These are phyloP conservation scores for Drosophila lowei DNA, from an alignment of 1,140 invertebrate genomes.

Conservation along the genomic window DNA sequence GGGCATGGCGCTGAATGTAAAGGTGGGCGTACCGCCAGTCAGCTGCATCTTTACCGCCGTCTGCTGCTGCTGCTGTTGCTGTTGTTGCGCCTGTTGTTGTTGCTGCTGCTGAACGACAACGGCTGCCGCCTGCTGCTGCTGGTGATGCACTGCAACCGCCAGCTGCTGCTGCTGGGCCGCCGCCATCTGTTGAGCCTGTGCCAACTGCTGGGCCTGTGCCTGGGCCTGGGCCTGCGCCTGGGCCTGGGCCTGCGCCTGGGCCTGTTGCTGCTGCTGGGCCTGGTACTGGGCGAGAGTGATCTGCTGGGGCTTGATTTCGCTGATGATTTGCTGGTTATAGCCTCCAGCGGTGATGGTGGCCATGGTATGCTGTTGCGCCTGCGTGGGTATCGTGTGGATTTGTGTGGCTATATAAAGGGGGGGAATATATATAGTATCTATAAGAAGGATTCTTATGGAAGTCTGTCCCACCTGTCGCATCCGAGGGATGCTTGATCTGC, in stretches of 20 bases:
- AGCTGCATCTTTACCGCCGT: conserved; percentile 69
- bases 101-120: conserved; percentile 62
- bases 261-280: conserved; percentile 76
- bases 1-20: conserved; percentile 76
- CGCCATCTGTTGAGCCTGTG: conserved; percentile 37
- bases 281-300: conserved; percentile 81
- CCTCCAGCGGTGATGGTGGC: conserved; percentile 77
- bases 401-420: conserved; percentile 52
- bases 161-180: conserved; percentile 58
- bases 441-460: no score
- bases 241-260: conserved; percentile 59
- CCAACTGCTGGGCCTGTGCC: conserved; percentile 54
- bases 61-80: conserved; percentile 53
- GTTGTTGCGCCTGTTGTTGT: conserved; percentile 69
- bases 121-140: conserved; percentile 60
- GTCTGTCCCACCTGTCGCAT: conserved; percentile 56
- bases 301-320: conserved; percentile 80
- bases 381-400: conserved; percentile 76
- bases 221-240: conserved; percentile 58
- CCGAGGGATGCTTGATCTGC: conserved; percentile 77
- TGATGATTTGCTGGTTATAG: conserved; percentile 81
- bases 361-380: conserved; percentile 76
- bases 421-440: background rate
- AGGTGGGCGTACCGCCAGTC: conserved; percentile 73
- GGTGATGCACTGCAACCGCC: conserved; percentile 39